Evolutionary conservation across 2,797 vertebrate species (phyloP), one percentile per base, ranked within the genome.

Genomic region (Triplophysa bombifrons): DNA sequence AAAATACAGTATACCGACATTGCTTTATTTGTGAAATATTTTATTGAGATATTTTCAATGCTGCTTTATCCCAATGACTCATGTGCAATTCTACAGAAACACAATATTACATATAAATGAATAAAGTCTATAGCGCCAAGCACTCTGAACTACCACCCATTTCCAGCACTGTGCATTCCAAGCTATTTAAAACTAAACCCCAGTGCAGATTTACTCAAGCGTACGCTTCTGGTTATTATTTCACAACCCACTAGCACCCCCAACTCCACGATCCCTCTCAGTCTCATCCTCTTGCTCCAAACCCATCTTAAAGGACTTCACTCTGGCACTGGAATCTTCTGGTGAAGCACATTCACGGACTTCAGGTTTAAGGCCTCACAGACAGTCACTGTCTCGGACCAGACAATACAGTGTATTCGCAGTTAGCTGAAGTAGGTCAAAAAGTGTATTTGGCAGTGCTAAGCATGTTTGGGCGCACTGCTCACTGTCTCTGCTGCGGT

Each of bases 91-190:
- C 12, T 60, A 13, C 25, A 63, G 27, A 58, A 61, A 61, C 12
- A 14, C 27, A 30, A 16, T 16, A 61, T 17, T 27, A 16, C 11
- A 61, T 25, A 61, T 30, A 27, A 61, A 61, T 14, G 1, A 61
- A 22, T 13, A 16, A 60, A 2, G 12, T 6, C 12, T 17, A 30
- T 27, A 74, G 71, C 56, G 63, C 69, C 38, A 17, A 78, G 74
- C 80, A 73, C 61, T 61, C 80, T 85, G 78, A 82, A 84, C 82
- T 82, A 74, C 83, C 80, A 82, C 82, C 76, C 86, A 86, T 85
- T 84, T 84, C 75, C 81, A 87, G 83, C 68, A 48, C 82, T 80
- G 82, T 46, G 80, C 84, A 86, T 87, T 86, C 86, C 86, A 77
- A 72, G 80, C 86, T 85, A 87, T 87, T 87, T 87, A 85, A 85